phyloP scores from a whole-genome alignment of 92 coral and sea anemone genomes.

The Umimayanthus kanabou region DNA sequence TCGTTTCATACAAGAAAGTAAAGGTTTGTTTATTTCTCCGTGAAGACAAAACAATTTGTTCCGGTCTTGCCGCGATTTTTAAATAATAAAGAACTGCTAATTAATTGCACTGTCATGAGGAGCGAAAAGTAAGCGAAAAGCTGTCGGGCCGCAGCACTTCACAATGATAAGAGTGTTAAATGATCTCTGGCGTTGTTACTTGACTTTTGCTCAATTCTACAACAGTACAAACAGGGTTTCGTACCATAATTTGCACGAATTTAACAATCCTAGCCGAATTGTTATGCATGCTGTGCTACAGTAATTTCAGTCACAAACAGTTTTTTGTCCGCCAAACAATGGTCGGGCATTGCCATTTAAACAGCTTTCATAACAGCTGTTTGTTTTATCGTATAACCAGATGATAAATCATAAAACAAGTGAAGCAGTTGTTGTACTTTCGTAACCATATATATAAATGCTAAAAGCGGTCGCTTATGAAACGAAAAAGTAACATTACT shows the following conservation, averaged over 20 bases:
- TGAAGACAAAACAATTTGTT: conserved; percentile 10
- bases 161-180: background rate
- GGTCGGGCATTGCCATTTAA: background rate
- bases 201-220: background rate
- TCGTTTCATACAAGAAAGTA: background rate
- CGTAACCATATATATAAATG: too few relatives aligned
- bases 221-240: too few relatives aligned
- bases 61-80: background rate
- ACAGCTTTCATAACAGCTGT: too few relatives aligned
- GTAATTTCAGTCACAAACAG: background rate
- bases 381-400: background rate
- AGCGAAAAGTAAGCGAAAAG: background rate
- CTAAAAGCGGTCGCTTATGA: too few relatives aligned
- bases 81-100: background rate
- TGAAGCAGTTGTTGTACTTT: too few relatives aligned
- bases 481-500: too few relatives aligned
- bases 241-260: too few relatives aligned
- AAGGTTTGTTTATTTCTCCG: background rate
- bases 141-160: background rate
- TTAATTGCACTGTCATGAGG: background rate
- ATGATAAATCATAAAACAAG: background rate
- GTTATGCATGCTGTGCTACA: background rate
- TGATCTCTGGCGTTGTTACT: background rate
- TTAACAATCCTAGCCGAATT: background rate
- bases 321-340: background rate